Evolutionary conservation across 23 tunicate species (phyloP).

Genomic region (Corella eumyota): DNA sequence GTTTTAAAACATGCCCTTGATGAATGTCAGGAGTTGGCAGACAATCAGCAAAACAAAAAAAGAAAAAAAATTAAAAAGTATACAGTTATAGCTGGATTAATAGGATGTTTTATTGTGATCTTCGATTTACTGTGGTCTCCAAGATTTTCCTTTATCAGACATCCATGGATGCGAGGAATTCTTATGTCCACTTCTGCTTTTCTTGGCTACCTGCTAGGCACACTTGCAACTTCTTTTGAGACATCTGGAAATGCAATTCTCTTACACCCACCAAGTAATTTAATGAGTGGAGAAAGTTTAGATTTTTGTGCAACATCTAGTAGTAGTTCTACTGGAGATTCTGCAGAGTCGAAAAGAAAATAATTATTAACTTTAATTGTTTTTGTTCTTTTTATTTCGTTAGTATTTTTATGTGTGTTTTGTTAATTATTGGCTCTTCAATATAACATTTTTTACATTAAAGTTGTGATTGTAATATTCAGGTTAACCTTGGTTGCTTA

Average conservation of each 20-base stretch:
- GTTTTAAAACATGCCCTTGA: constrained; percentile 21
- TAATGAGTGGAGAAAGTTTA: constrained; percentile 1
- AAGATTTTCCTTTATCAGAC: not conserved
- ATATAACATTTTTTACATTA: too few relatives aligned
- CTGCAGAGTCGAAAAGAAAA: too few relatives aligned
- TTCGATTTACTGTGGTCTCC: constrained; percentile 18
- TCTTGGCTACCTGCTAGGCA: constrained; percentile 19
- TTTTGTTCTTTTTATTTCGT: too few relatives aligned
- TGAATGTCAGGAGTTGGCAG: constrained; percentile 9
- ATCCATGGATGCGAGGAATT: constrained; percentile 24
- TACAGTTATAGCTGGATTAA: constrained; percentile 10
- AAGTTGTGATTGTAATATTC: too few relatives aligned
- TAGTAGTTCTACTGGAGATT: too few relatives aligned
- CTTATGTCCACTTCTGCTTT: constrained; percentile 5
- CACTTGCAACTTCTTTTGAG: constrained; percentile 9
- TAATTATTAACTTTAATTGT: too few relatives aligned
- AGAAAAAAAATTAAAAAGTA: constrained; percentile 3
- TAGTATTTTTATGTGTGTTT: too few relatives aligned
- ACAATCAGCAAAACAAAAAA: not conserved
- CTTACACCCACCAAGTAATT: constrained; percentile 23
- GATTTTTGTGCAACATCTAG: constrained; percentile 1
- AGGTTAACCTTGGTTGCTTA: too few relatives aligned
- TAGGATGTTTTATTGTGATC: constrained; percentile 16
- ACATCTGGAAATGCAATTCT: constrained; percentile 13
- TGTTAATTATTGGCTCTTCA: too few relatives aligned